Base-by-base conservation (phyloP, 2,888 invertebrate species). In the Liodrosophila aerea region DNA sequence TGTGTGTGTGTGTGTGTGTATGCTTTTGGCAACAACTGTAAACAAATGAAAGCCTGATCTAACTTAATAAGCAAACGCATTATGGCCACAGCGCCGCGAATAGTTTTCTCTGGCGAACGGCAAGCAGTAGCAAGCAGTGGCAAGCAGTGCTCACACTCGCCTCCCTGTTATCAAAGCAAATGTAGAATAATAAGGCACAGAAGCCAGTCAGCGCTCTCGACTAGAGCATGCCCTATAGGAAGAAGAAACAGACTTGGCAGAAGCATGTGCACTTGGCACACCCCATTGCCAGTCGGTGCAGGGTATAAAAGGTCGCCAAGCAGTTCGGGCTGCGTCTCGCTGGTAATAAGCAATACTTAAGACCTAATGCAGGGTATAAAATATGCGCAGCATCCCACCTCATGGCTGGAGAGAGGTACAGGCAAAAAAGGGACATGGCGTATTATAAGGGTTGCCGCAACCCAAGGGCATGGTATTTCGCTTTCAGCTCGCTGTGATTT, bases 341-440 rank as follows among this genome's bases (percentile, higher is more conserved):
- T 18, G 31, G 72, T 78, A 78, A 78, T 82, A 83, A 80, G 78
- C 78, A 83, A 78, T 78, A 78, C 78, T 78, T 78, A 78, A 66
- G 76, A 76, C 83, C 64, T 83, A 78, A 78, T 78, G 80, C 83
- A 64, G 78, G 69, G 80, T 74, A 83, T 83, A 72, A 78, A 78
- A 78, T 78, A 78, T 78, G 83, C 78, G 65, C 76, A 76, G 63
- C 80, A 78, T 78, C 22, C 22, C 22, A 75, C 69, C 65, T 59
- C 53, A 57, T 22, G 46, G 34, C n/a, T 40, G 45, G 50, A 18
- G 39, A 31, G 8, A 34, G 18, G 27, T 15, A 2, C 13, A 22
- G 29, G 27, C 12, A 37, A 18, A 30, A 34, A 22, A 22, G 13
- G 12, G 41, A n/a, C 11, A 8, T 33, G 18, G 22, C 68, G 52